Conservation (phyloP, 64 coral and sea anemone species). For the Actinia equina region DNA sequence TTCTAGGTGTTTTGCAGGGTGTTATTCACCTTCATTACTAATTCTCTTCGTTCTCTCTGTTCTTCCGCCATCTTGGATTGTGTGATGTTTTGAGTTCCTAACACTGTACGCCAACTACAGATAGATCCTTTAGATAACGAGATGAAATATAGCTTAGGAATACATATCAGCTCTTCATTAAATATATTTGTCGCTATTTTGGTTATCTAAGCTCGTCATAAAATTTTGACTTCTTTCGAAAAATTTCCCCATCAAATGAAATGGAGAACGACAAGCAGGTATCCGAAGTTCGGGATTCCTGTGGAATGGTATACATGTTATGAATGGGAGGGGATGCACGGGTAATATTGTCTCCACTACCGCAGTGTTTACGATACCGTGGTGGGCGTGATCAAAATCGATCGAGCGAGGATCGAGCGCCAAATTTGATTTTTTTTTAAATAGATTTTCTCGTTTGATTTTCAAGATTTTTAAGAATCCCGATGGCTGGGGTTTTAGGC, state of each 20-base stretch:
- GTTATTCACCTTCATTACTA: background rate
- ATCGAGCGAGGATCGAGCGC: background rate
- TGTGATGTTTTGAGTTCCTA: background rate
- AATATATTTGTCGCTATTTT: background rate
- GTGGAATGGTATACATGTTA: background rate
- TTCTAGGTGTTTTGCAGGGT: no score
- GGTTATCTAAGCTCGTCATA: background rate
- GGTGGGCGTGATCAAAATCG: background rate
- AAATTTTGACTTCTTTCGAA: no score
- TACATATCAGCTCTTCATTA: background rate
- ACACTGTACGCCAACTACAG: background rate
- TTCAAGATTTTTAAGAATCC: background rate
- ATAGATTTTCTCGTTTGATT: background rate
- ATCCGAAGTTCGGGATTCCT: background rate
- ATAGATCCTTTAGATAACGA: background rate
- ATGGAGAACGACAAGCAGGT: background rate
- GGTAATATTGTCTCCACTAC: background rate
- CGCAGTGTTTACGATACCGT: background rate
- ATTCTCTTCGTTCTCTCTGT: background rate
- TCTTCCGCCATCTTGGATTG: slow-evolving; percentile 1
- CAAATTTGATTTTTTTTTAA: background rate
- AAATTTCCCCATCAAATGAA: background rate
- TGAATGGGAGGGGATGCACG: background rate
- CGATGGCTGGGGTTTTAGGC: background rate
- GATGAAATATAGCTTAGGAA: background rate